A percentile compares a stretch with the other conserved stretches of the same genome.
These are phyloP conservation scores for Myiozetetes cayanensis DNA, from an alignment of 2,113 vertebrate species.

Conservation along the genomic window DNA sequence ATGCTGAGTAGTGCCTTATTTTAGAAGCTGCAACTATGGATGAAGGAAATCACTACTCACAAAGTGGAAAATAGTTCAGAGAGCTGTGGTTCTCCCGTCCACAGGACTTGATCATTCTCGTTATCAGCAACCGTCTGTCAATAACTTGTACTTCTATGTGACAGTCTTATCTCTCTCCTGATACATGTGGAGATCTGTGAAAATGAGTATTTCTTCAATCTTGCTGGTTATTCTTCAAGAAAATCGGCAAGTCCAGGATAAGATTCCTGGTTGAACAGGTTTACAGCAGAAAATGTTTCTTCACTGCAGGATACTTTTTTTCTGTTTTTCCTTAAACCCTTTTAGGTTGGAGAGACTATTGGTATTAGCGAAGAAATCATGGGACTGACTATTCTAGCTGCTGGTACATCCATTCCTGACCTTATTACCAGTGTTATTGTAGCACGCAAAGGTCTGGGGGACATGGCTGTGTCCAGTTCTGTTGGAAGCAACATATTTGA, in stretches of 20 bases:
- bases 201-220: not conserved
- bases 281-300: not conserved
- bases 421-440: conserved; percentile 97
- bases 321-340: not conserved
- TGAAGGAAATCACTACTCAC: not conserved
- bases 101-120: not conserved
- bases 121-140: not conserved
- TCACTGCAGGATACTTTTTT: not conserved
- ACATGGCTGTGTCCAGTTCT: conserved; percentile 96
- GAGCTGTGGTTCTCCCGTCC: not conserved
- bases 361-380: conserved; percentile 97
- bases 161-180: not conserved
- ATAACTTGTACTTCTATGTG: not conserved
- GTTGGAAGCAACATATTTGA: conserved; percentile 98
- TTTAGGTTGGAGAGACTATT: conserved; percentile 92
- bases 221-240: not conserved
- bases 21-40: not conserved
- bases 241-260: not conserved
- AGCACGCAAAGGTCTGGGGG: conserved; percentile 93
- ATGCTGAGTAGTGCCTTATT: not conserved
- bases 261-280: not conserved
- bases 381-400: conserved; percentile 95
- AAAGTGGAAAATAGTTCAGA: not conserved
- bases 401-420: conserved; percentile 94
- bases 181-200: not conserved